Conservation (phyloP, 2,113 vertebrate species). For the Ursus arctos region DNA sequence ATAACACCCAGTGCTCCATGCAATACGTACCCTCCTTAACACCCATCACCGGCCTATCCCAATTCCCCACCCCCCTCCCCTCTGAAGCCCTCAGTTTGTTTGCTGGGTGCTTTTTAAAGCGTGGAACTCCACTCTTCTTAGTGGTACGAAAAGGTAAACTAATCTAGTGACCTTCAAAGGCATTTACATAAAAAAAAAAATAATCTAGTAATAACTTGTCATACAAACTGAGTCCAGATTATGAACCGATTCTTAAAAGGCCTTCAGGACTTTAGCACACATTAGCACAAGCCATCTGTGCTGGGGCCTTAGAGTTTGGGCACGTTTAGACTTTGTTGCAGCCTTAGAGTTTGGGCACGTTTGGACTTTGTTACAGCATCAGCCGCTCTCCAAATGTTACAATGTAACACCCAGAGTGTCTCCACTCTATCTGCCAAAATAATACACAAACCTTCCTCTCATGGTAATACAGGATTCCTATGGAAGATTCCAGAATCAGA, state of each 20-base stretch:
- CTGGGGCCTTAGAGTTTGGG: neutral
- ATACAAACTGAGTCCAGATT: neutral
- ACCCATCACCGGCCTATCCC: too few species aligned
- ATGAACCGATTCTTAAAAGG: neutral
- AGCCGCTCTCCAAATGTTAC: too few species aligned
- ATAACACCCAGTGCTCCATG: too few species aligned
- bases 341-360: neutral
- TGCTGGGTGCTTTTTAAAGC: neutral
- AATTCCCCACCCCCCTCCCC: too few species aligned
- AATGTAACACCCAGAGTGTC: neutral
- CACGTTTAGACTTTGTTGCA: neutral
- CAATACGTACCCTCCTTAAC: too few species aligned
- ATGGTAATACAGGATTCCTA: rapidly evolving
- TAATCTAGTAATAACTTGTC: neutral
- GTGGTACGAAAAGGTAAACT: neutral
- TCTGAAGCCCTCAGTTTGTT: too few species aligned
- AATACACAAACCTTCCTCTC: neutral
- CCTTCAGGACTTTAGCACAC: neutral
- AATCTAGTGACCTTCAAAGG: neutral
- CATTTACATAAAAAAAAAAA: neutral
- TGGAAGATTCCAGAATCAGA: neutral
- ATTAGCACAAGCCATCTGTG: neutral
- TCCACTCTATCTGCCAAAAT: neutral
- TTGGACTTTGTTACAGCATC: neutral
- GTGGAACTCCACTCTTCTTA: neutral